These are phyloP conservation scores for Diadema setosum DNA, from an alignment of 35 echinoderm and acorn worm genomes.

Conservation along the genomic window DNA sequence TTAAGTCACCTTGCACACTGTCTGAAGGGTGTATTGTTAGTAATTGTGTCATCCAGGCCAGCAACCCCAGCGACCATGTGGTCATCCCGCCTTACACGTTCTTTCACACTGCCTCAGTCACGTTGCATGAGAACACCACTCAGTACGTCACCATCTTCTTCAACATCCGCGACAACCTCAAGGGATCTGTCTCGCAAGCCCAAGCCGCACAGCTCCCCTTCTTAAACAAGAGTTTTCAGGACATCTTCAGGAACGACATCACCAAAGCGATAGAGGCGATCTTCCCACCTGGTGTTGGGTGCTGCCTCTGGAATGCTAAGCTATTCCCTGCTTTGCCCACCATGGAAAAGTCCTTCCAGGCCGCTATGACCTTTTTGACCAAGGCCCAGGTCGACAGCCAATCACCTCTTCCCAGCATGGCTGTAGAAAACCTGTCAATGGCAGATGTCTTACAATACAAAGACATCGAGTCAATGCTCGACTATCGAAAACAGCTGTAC, in stretches of 20 bases:
- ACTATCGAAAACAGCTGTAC: slow-evolving; percentile 49
- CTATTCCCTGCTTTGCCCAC: slow-evolving; percentile 45
- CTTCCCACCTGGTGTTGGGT: slow-evolving; percentile 26
- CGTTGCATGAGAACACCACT: background rate
- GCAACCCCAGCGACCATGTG: background rate
- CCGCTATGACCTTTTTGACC: slow-evolving; percentile 25
- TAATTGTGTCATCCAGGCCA: slow-evolving; percentile 37
- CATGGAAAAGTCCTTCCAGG: slow-evolving; percentile 74
- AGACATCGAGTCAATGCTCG: slow-evolving; percentile 64
- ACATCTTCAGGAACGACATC: slow-evolving; percentile 26
- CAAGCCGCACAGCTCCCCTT: slow-evolving; percentile 29
- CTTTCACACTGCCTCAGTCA: slow-evolving; percentile 82
- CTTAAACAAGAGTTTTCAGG: slow-evolving; percentile 41
- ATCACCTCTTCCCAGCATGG: background rate
- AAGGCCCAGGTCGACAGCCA: background rate
- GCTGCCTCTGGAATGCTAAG: slow-evolving; percentile 82
- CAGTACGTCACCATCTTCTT: slow-evolving; percentile 81
- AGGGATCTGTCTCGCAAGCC: background rate
- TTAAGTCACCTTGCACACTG: slow-evolving; percentile 31
- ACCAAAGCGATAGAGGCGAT: background rate
- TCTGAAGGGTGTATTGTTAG: slow-evolving; percentile 65
- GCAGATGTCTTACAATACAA: slow-evolving; percentile 66
- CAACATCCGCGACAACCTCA: slow-evolving; percentile 76
- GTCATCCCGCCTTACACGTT: slow-evolving; percentile 55
- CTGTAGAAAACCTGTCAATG: slow-evolving; percentile 67